Evolutionary conservation across 2,113 vertebrate genomes (phyloP).

Genomic region (Triplophysa rosa): DNA sequence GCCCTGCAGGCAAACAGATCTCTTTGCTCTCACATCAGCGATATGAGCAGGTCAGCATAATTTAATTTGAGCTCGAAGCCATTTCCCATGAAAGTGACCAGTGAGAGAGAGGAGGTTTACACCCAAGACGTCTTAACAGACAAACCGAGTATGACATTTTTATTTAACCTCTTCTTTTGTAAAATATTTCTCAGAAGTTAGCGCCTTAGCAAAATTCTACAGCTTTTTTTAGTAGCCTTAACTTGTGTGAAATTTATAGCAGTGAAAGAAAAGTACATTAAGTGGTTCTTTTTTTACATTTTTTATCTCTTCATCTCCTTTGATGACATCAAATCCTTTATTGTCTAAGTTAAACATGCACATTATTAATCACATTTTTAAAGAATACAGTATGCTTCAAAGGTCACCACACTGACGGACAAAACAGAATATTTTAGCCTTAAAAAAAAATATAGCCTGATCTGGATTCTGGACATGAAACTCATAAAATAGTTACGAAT

Average conservation of each 20-base stretch:
- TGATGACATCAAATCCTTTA: too few relatives aligned
- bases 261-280: too few relatives aligned
- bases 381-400: too few relatives aligned
- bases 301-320: too few relatives aligned
- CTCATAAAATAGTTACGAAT: too few relatives aligned
- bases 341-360: too few relatives aligned
- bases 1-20: slow-evolving; percentile 12
- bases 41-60: slow-evolving; percentile 42
- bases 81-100: slow-evolving; percentile 40
- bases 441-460: too few relatives aligned
- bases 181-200: slow-evolving; percentile 5
- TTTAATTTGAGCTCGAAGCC: slow-evolving; percentile 41
- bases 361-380: too few relatives aligned
- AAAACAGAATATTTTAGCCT: too few relatives aligned
- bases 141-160: slow-evolving; percentile 15
- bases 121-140: slow-evolving; percentile 4
- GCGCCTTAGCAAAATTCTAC: not conserved
- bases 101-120: slow-evolving; percentile 27
- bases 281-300: too few relatives aligned
- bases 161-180: slow-evolving; percentile 6
- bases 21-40: slow-evolving; percentile 31
- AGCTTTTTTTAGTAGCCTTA: not conserved
- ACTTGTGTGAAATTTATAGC: not conserved
- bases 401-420: too few relatives aligned
- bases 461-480: too few relatives aligned